These are phyloP conservation scores for Potamilus streckersoni DNA, from an alignment of 1,140 invertebrate genomes.

Conservation along the genomic window DNA sequence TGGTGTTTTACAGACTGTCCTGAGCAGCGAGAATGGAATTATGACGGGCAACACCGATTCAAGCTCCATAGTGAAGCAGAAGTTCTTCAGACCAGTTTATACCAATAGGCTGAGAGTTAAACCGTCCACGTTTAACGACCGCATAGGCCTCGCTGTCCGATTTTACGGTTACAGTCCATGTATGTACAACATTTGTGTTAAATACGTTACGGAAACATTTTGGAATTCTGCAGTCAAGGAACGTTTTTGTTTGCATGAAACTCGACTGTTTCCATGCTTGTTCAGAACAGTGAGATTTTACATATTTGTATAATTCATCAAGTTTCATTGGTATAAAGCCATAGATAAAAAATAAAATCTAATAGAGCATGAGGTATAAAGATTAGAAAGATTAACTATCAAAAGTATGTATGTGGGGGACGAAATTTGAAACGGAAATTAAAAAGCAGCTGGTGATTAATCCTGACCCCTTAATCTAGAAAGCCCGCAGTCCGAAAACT, in stretches of 20 bases:
- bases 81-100: constrained; percentile 15
- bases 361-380: not conserved
- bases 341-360: not conserved
- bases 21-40: constrained; percentile 9
- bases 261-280: not conserved
- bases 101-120: constrained; percentile 12
- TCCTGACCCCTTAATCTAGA: too few relatives aligned
- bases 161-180: constrained; percentile 16
- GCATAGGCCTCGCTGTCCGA: constrained; percentile 13
- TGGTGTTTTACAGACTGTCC: not conserved
- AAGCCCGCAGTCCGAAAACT: too few relatives aligned
- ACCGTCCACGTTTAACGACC: constrained; percentile 1
- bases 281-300: not conserved
- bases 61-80: constrained; percentile 4
- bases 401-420: too few relatives aligned
- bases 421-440: too few relatives aligned
- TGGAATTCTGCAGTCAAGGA: too few relatives aligned
- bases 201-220: not conserved
- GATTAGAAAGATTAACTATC: too few relatives aligned
- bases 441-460: too few relatives aligned
- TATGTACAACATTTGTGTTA: not conserved
- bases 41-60: constrained; percentile 15
- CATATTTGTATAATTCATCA: not conserved
- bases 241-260: not conserved
- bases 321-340: not conserved